These are phyloP conservation scores for Stenodera caucasica DNA, from an alignment of 2,888 invertebrate genomes.

Conservation along the genomic window DNA sequence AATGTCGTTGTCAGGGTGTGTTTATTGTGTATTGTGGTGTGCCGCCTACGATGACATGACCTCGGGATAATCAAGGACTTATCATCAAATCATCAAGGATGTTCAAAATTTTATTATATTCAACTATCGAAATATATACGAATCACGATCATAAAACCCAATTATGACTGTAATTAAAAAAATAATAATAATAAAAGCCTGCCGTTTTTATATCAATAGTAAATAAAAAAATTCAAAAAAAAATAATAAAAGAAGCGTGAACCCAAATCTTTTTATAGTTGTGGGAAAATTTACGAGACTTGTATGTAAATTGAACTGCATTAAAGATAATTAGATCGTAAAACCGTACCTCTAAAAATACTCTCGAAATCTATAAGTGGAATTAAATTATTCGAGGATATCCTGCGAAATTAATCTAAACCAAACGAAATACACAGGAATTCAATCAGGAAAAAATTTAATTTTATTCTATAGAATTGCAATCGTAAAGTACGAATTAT, in stretches of 20 bases:
- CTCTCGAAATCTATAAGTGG: not conserved
- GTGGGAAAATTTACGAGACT: constrained; percentile 2
- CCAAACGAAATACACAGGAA: no score
- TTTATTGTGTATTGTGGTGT: not conserved
- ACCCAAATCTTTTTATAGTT: not conserved
- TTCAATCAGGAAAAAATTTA: no score
- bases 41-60: constrained; percentile 1
- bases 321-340: constrained; percentile 21
- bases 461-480: no score
- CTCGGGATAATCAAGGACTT: not conserved
- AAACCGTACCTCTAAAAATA: constrained; percentile 1
- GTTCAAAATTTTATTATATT: not conserved
- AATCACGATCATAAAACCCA: no score
- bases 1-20: not conserved
- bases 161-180: no score
- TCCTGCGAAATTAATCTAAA: not conserved
- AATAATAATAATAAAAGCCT: no score
- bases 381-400: not conserved
- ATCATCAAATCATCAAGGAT: not conserved
- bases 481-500: no score
- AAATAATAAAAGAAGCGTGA: no score
- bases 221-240: no score
- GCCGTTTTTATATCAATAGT: no score
- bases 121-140: no score
- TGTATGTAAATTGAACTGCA: constrained; percentile 20